Base-by-base conservation (phyloP, 2,113 vertebrate genomes). In the Paracanthobrama guichenoti region DNA sequence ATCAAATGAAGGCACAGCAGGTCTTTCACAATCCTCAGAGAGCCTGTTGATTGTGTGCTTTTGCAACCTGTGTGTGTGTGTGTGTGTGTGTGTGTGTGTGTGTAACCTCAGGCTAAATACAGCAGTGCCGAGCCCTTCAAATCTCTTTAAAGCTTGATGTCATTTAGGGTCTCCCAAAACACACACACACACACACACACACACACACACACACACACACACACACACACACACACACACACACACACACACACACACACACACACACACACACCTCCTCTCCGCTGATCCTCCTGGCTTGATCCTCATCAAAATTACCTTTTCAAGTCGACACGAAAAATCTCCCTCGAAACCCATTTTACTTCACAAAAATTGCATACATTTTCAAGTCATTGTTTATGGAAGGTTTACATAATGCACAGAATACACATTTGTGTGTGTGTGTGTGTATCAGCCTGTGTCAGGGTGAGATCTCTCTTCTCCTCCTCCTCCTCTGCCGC, bases 141-240 rank as follows among this genome's bases (percentile, higher is more conserved):
- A 88, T 89, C 39, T 73, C 42, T 86, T 77, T 88, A 88, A 87
- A 86, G 28, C 83, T 24, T 57, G 69, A 64, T 60, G 76, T 24
- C 87, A 85, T 91, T 88, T 86, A 82, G 28, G 1, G 59, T 11
- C 10, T 72, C 79, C 71, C 84, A 1, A 67, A 28, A 67, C 31
- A 69, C 66, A 31, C 28, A 31, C 28, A 31, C 28, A 31, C 28
- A 31, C 28, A 31, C 28, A 31, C 28, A 31, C 28, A 31, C 28
- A 31, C 28, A 31, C 28, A 31, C 28, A 31, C 28, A 31, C 28
- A 31, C 28, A 31, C 28, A 31, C 28, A 31, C 28, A 31, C 28
- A 31, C 28, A 31, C 28, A 31, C 28, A 31, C 28, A 31, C 28
- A 31, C 28, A 31, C 28, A 69, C 66, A 69, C 16, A 69, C 66